These are phyloP conservation scores for Nomada goodeniana DNA, from an alignment of 2,888 invertebrate species.

Conservation along the genomic window DNA sequence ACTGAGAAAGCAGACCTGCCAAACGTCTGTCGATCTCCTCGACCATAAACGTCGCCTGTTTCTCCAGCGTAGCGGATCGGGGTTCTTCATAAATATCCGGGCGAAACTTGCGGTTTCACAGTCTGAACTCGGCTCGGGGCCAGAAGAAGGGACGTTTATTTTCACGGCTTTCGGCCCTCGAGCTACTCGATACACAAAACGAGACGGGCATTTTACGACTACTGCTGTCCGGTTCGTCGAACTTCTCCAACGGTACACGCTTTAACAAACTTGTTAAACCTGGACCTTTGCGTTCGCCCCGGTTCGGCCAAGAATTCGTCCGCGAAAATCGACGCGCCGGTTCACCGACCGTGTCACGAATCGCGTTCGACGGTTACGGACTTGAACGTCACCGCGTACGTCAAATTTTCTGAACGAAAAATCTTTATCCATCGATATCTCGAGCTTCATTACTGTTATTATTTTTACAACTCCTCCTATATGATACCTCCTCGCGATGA, in stretches of 20 bases:
- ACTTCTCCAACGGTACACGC: slow-evolving; percentile 13
- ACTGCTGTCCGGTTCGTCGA: slow-evolving; percentile 56
- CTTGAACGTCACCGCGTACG: not conserved
- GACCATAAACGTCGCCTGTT: slow-evolving; percentile 72
- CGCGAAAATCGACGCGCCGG: slow-evolving; percentile 21
- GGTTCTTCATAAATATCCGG: slow-evolving; percentile 70
- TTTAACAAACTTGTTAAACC: slow-evolving; percentile 60
- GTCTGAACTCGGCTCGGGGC: not conserved
- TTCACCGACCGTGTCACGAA: slow-evolving; percentile 33
- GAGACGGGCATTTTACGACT: slow-evolving; percentile 51
- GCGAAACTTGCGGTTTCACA: slow-evolving; percentile 53
- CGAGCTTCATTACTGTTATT: not conserved
- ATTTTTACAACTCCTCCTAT: no score
- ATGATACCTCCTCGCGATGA: not conserved
- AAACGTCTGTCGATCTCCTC: slow-evolving; percentile 71
- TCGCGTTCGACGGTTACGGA: not conserved
- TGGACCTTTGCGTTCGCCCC: slow-evolving; percentile 50
- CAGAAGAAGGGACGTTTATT: slow-evolving; percentile 65
- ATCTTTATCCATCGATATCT: not conserved
- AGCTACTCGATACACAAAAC: slow-evolving; percentile 56
- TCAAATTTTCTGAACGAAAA: no score
- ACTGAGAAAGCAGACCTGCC: slow-evolving; percentile 71
- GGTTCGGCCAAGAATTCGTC: slow-evolving; percentile 42
- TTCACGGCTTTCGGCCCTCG: slow-evolving; percentile 58
- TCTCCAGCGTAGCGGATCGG: slow-evolving; percentile 55